A percentile compares a stretch with the other conserved stretches of the same genome.
These are phyloP conservation scores for Sebastes kiyomatsui DNA, from an alignment of 2,797 vertebrate species.

Conservation along the genomic window DNA sequence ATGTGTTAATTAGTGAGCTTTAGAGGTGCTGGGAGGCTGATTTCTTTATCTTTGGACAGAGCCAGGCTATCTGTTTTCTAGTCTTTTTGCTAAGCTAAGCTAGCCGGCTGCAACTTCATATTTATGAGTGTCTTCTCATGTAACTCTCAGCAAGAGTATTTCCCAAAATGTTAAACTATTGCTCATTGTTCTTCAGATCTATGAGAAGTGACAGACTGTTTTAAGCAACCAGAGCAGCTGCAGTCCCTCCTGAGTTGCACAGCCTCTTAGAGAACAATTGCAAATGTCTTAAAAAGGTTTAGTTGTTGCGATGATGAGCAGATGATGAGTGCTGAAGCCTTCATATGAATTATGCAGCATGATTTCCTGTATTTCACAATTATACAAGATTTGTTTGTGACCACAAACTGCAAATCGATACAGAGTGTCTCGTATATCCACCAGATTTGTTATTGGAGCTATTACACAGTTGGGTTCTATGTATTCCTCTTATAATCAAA, in stretches of 20 bases:
- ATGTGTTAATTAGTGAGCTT: neutral
- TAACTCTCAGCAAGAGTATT: neutral
- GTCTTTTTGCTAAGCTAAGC: neutral
- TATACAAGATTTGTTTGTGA: neutral
- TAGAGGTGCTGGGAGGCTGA: neutral
- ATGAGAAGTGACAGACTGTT: neutral
- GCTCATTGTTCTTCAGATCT: neutral
- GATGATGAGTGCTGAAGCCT: neutral
- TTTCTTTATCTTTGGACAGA: no score
- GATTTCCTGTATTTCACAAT: neutral
- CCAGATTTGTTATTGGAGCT: neutral
- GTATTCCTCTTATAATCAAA: neutral
- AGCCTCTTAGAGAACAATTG: neutral
- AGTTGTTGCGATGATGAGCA: neutral
- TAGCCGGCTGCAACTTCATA: neutral
- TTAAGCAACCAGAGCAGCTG: neutral
- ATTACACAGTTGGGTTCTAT: neutral
- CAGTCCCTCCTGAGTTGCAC: neutral
- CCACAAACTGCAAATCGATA: neutral
- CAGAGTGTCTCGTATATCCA: neutral
- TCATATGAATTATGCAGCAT: conserved; percentile 3
- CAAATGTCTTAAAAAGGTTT: neutral
- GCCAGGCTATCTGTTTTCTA: neutral
- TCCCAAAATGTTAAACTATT: neutral
- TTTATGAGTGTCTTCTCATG: neutral